Evolutionary conservation across 2,888 invertebrate species (phyloP).

Genomic region (Hanleya hanleyi): DNA sequence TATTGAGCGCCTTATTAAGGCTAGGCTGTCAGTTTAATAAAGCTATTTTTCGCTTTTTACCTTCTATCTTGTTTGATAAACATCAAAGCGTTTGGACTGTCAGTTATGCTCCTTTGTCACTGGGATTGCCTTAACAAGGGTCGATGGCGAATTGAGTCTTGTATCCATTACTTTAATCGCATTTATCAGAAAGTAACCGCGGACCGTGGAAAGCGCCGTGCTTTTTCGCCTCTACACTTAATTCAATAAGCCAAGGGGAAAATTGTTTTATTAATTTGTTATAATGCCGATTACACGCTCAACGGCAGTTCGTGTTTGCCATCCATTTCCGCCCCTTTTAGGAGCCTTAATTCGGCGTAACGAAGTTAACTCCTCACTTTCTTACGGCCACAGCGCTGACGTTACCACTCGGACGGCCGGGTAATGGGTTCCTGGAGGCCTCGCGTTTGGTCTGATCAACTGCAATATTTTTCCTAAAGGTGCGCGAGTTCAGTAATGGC

Average conservation of each 20-base stretch:
- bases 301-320: background rate
- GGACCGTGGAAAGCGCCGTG: background rate
- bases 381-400: no score
- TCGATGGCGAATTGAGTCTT: background rate
- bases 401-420: no score
- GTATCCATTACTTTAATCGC: constrained; percentile 2
- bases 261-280: constrained; percentile 33
- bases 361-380: background rate
- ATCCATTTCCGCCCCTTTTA: background rate
- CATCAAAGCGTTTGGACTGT: background rate
- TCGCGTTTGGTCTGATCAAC: no score
- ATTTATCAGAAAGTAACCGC: background rate
- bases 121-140: background rate
- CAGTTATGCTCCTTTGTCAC: background rate
- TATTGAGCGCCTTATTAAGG: no score
- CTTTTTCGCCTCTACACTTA: constrained; percentile 3
- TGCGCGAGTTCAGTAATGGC: no score
- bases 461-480: no score
- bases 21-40: no score
- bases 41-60: constrained; percentile 3
- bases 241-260: constrained; percentile 11
- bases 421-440: no score
- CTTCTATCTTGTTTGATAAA: background rate
- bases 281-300: constrained; percentile 19
- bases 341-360: background rate